A percentile compares a stretch with the other conserved stretches of the same genome.
Evolutionary conservation across 2,113 vertebrate species (phyloP).

Genomic region (Pachycephala philippinensis): DNA sequence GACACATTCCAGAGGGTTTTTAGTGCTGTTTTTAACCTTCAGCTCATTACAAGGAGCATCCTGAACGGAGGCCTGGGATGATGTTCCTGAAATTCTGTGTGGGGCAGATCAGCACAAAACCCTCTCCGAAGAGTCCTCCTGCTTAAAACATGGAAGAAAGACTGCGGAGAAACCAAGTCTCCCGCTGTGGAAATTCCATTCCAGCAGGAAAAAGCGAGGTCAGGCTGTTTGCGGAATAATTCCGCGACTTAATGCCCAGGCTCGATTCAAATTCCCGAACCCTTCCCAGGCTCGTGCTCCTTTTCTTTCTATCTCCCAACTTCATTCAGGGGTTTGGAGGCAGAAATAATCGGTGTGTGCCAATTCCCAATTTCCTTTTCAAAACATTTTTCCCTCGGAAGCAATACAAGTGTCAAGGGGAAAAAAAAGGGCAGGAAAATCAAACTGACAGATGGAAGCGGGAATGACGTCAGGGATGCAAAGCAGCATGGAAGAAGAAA

Average conservation of each 20-base stretch:
- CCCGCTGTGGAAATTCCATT: background rate
- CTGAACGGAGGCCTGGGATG: background rate
- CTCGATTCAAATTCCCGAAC: background rate
- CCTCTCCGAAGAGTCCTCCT: background rate
- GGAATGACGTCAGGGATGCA: constrained; percentile 19
- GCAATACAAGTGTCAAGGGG: constrained; percentile 38
- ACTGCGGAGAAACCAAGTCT: background rate
- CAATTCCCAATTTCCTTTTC: constrained; percentile 43
- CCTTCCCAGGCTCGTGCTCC: background rate
- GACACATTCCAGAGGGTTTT: background rate
- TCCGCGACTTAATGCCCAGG: background rate
- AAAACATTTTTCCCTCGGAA: constrained; percentile 45
- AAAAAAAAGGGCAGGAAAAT: constrained; percentile 9
- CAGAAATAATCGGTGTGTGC: constrained; percentile 52
- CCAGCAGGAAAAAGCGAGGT: background rate
- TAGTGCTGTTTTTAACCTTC: background rate
- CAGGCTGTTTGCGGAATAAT: background rate
- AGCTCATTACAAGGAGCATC: background rate
- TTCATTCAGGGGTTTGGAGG: constrained; percentile 33
- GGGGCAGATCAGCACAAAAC: background rate
- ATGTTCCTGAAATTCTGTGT: background rate
- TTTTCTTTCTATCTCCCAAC: constrained; percentile 1
- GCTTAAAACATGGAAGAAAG: background rate
- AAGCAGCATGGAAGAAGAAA: background rate
- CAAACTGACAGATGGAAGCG: background rate